Conservation (phyloP, 2,797 vertebrate genomes). For the Hoplostethus mediterraneus region DNA sequence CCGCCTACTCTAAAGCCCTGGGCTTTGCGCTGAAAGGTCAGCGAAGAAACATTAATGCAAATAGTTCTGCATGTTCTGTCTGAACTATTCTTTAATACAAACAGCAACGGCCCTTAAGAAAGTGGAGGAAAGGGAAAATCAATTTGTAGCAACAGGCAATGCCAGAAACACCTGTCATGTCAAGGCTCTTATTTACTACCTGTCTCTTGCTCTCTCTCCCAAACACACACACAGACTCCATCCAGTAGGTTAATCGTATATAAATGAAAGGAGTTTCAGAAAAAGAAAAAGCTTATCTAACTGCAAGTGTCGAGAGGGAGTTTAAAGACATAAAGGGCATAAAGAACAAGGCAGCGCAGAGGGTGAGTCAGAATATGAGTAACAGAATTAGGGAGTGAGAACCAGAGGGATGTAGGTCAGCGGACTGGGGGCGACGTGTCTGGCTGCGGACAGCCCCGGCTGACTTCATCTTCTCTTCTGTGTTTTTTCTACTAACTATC, state of each 20-base stretch:
- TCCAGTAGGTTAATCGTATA: background rate
- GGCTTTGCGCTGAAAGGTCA: slow-evolving; percentile 28
- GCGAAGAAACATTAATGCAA: slow-evolving; percentile 25
- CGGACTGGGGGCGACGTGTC: too few relatives aligned
- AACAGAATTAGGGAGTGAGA: background rate
- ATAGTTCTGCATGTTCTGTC: slow-evolving; percentile 32
- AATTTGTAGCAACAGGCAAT: slow-evolving; percentile 34
- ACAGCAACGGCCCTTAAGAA: slow-evolving; percentile 11
- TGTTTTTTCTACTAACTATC: slow-evolving; percentile 6
- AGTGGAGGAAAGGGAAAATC: slow-evolving; percentile 24
- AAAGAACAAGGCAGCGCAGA: background rate
- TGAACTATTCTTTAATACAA: slow-evolving; percentile 15
- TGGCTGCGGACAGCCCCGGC: too few relatives aligned
- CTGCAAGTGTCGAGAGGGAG: background rate
- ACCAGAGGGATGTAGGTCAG: background rate
- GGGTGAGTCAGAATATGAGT: background rate
- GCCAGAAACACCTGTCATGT: slow-evolving; percentile 23
- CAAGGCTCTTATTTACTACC: slow-evolving; percentile 14
- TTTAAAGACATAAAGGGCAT: background rate
- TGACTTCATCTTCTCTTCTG: background rate
- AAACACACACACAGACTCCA: too few relatives aligned
- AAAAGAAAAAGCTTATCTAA: background rate
- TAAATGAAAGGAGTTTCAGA: background rate
- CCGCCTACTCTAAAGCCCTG: too few relatives aligned
- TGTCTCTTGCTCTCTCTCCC: background rate